Base-by-base conservation (phyloP, 2,113 vertebrate species). In the Calonectris borealis region DNA sequence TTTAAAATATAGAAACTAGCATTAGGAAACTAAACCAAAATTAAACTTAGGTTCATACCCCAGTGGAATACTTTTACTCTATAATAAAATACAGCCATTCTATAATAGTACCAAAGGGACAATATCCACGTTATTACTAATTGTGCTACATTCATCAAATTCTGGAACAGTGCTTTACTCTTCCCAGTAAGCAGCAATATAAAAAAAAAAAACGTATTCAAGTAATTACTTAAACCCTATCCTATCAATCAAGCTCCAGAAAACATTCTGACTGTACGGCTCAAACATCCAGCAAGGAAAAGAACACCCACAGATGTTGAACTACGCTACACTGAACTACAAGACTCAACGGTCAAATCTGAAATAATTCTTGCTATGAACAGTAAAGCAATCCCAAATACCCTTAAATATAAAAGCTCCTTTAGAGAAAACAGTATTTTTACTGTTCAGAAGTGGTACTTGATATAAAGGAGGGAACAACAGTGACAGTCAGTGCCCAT, bases 1-100 rank as follows among this genome's bases (percentile, higher is more conserved):
- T 90, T 86, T 95, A 94, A 94, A 96, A 91, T 79, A 93, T 6
- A 66, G 86, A 97, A 97, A 95, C 73, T 48, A 76, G 58, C 88
- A 92, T 52, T 89, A 92, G 44, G 51, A 69, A 81, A 31, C 91
- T 94, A 93, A 97, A 96, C 75, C 55, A 25, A 82, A 96, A 65
- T 89, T 85, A 79, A 58, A 62, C 76, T 76, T 19, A 4, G 64
- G 88, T 66, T 83, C 76, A 36, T 15, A 52, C 13, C 54, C 73
- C 72, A 83, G 13, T 36, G 32, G 38, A 96, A 94, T 55, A 93
- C 62, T 85, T 84, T 7, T 32, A 16, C 21, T 48, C 34, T 65
- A 6, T 51, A 60, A 60, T 64, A 90, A 81, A 62, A 88, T 13
- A 82, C 86, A 92, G 54, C 16, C 64, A 72, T 32, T 76, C 48